Base-by-base conservation (phyloP, 2,797 vertebrate species). In the Hydrocynus forskahlii region DNA sequence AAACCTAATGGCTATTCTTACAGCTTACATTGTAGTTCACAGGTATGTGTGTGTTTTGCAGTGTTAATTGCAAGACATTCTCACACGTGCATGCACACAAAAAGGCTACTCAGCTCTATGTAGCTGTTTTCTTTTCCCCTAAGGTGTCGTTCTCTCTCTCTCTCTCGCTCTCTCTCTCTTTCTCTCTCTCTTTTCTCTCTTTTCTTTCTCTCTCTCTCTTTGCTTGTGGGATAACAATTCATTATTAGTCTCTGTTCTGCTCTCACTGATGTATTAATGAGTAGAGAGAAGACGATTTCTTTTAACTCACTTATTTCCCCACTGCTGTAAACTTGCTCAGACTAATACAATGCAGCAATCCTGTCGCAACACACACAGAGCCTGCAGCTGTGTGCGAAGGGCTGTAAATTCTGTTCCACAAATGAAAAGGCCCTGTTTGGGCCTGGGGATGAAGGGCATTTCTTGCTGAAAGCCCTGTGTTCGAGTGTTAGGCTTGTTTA, bases 401-500 rank as follows among this genome's bases (percentile, higher is more conserved):
- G 70, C 62, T 67, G 60, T 74, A 80, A 80, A 74, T 80, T 74
- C 7, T 54, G 16, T 25, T 17, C n/a, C 16, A 50, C 17, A 50
- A 70, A 79, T 67, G 66, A 60, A 75, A 69, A 75, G 55, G 45
- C 4, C 38, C 25, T 72, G 57, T 60, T 60, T 75, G 76, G 52
- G 35, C 35, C 35, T 43, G 62, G 21, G 52, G 6, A 69, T 62
- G 59, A 79, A 62, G 67, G 54, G 45, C 57, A 48, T 38, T 70
- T 50, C 48, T 25, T 50, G 12, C 67, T 70, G 68, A 70, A 16
- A 48, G 25, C 23, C 45, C 43, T 21, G 68, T 35, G 63, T 76
- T 72, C 52, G 38, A 81, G 54, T 43, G n/a, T 82, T 76, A 35
- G 35, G 48, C 70, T 67, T 77, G 77, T 83, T 38, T 76, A 71